These are phyloP conservation scores for Schizotus pectinicornis DNA, from an alignment of 2,888 invertebrate species.

Conservation along the genomic window DNA sequence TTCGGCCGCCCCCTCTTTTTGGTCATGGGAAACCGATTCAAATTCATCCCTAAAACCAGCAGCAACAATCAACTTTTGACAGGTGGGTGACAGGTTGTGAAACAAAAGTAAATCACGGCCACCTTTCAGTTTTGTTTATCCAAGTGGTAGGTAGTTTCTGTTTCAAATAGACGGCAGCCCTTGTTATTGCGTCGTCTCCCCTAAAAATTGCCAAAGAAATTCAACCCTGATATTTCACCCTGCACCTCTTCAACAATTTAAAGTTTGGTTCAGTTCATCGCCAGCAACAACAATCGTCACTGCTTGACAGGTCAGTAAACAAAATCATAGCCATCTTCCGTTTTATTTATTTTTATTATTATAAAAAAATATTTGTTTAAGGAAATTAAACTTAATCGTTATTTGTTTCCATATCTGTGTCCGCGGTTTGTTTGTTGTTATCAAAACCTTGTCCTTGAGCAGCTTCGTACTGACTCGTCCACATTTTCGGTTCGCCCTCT, in stretches of 20 bases:
- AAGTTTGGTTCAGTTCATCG: too few relatives aligned
- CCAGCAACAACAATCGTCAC: too few relatives aligned
- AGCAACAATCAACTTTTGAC: neutral
- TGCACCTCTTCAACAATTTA: too few relatives aligned
- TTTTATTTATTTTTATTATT: neutral
- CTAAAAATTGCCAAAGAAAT: too few relatives aligned
- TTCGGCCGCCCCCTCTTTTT: neutral
- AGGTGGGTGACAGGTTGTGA: neutral
- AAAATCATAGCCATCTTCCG: too few relatives aligned
- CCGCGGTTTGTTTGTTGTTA: slow-evolving; percentile 26
- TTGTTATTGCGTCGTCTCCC: too few relatives aligned
- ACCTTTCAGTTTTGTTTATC: too few relatives aligned
- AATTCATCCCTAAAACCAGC: neutral
- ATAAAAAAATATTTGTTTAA: slow-evolving; percentile 1
- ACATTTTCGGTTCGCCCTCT: slow-evolving; percentile 38
- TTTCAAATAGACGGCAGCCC: too few relatives aligned
- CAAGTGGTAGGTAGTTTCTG: too few relatives aligned
- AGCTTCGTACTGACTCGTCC: slow-evolving; percentile 40
- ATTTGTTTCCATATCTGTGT: slow-evolving; percentile 3
- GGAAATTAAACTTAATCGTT: neutral
- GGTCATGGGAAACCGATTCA: slow-evolving; percentile 1
- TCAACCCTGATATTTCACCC: too few relatives aligned
- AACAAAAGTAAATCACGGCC: neutral
- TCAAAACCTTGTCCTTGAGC: slow-evolving; percentile 40
- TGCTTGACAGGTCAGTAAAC: neutral